phyloP scores from a whole-genome alignment of 2,113 vertebrate genomes.

The Eublepharis macularius region DNA sequence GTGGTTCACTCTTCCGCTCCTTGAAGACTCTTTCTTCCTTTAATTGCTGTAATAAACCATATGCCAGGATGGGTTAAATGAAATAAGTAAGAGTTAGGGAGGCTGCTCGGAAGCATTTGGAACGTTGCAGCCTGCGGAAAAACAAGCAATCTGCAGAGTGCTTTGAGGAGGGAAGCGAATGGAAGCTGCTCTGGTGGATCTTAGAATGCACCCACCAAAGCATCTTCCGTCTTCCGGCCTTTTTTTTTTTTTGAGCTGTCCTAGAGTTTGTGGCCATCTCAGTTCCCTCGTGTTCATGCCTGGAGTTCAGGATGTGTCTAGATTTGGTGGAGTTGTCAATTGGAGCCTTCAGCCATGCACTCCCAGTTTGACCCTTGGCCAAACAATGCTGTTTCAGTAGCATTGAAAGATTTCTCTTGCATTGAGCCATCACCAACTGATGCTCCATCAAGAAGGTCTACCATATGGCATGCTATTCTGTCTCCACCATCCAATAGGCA shows the following conservation, averaged over 20 bases:
- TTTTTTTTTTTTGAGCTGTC: not conserved
- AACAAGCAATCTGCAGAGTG: not conserved
- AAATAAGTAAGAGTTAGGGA: constrained; percentile 11
- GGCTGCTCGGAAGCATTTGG: constrained; percentile 11
- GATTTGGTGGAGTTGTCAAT: not conserved
- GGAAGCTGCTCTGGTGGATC: not conserved
- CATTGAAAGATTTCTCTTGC: too few relatives aligned
- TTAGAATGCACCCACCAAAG: constrained; percentile 13
- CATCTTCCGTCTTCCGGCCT: not conserved
- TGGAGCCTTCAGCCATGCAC: not conserved
- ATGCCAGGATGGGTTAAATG: constrained; percentile 21
- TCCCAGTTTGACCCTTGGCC: not conserved
- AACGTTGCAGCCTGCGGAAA: constrained; percentile 29
- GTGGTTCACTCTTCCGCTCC: not conserved
- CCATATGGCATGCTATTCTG: too few relatives aligned
- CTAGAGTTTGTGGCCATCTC: not conserved
- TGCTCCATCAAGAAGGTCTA: too few relatives aligned
- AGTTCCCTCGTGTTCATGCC: not conserved
- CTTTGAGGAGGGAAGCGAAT: not conserved
- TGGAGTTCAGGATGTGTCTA: not conserved
- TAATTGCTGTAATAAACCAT: constrained; percentile 26
- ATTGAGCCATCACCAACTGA: too few relatives aligned
- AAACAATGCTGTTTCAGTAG: too few relatives aligned
- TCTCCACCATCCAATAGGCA: too few relatives aligned
- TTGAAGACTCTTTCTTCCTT: not conserved